These are phyloP conservation scores for Plotosus lineatus DNA, from an alignment of 2,113 vertebrate genomes.

Conservation along the genomic window DNA sequence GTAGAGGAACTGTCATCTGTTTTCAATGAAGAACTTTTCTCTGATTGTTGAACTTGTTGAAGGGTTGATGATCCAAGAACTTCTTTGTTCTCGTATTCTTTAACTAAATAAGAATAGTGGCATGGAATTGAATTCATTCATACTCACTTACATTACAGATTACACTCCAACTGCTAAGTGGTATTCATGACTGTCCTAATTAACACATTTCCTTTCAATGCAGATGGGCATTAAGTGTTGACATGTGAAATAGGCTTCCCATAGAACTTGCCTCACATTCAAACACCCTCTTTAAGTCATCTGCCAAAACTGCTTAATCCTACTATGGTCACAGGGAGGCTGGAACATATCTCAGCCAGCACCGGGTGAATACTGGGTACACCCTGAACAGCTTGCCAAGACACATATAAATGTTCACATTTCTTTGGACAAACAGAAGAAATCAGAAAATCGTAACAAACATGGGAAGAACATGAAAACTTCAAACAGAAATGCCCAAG, in stretches of 20 bases:
- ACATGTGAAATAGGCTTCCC: background rate
- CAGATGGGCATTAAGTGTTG: background rate
- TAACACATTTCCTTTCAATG: background rate
- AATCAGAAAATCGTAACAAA: too few species aligned
- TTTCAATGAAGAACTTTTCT: conserved; percentile 54
- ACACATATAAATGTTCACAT: too few species aligned
- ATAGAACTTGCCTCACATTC: background rate
- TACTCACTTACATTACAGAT: background rate
- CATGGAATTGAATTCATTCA: background rate
- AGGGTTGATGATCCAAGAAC: conserved; percentile 46
- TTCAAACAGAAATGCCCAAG: too few species aligned
- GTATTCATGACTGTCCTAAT: background rate
- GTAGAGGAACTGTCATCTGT: conserved; percentile 56
- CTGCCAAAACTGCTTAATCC: too few species aligned
- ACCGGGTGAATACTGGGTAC: too few species aligned
- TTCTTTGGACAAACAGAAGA: too few species aligned
- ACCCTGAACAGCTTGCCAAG: too few species aligned
- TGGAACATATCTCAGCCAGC: too few species aligned
- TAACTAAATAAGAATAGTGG: conserved; percentile 54
- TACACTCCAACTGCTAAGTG: background rate
- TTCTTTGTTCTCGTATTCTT: conserved; percentile 40
- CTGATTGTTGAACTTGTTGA: conserved; percentile 62
- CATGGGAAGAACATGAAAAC: too few species aligned
- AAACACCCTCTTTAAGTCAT: too few species aligned
- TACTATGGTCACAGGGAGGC: too few species aligned